Conservation (phyloP, 2,797 vertebrate genomes). For the Schizopygopsis malacanthus region DNA sequence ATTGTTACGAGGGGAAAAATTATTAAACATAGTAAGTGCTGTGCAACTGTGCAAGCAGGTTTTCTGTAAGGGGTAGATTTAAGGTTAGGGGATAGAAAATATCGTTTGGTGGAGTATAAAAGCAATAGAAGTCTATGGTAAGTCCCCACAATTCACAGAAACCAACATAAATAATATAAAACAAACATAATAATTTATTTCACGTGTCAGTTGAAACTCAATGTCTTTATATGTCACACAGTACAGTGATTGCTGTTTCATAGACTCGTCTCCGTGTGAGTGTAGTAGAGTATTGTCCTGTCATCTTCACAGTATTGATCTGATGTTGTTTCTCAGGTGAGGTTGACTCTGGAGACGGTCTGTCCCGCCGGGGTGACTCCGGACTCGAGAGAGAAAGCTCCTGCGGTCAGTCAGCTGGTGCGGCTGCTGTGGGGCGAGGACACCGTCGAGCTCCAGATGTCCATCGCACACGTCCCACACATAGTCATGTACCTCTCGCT, state of each 20-base stretch:
- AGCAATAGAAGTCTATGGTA: too few species aligned
- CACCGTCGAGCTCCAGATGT: constrained; percentile 78
- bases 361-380: constrained; percentile 64
- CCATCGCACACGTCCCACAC: constrained; percentile 81
- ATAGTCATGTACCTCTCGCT: constrained; percentile 90
- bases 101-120: too few species aligned
- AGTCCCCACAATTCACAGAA: too few species aligned
- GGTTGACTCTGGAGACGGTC: constrained; percentile 89
- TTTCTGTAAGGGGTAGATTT: too few species aligned
- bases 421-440: constrained; percentile 89
- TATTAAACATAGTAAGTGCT: too few species aligned
- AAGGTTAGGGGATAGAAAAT: too few species aligned
- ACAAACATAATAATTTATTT: too few species aligned
- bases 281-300: not conserved
- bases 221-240: not conserved
- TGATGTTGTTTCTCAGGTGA: constrained; percentile 79
- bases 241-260: not conserved
- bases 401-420: constrained; percentile 84
- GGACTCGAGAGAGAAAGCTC: constrained; percentile 65
- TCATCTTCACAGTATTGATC: not conserved
- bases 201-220: not conserved
- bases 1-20: too few species aligned
- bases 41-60: too few species aligned
- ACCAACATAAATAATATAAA: too few species aligned
- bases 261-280: not conserved